Evolutionary conservation across 2,797 vertebrate genomes (phyloP).

Genomic region (Ceryle rudis): DNA sequence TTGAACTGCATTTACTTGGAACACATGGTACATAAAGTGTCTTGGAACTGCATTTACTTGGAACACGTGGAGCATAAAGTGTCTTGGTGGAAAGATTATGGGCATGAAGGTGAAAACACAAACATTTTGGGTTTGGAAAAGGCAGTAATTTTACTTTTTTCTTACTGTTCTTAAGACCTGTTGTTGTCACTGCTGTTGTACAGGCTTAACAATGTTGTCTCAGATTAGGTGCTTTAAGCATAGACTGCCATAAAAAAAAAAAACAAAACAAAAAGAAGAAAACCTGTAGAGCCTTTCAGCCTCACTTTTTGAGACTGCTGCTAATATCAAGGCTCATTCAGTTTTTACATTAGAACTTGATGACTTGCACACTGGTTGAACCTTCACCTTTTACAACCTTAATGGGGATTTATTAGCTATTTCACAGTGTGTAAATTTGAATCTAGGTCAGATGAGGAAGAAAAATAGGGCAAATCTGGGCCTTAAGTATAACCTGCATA

Average conservation of each 20-base stretch:
- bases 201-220: neutral
- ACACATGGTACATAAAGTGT: neutral
- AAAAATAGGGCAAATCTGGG: conserved; percentile 77
- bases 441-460: conserved; percentile 81
- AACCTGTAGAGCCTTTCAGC: conserved; percentile 60
- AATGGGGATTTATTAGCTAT: conserved; percentile 85
- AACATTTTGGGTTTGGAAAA: neutral
- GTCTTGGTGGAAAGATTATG: neutral
- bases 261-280: neutral
- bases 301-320: conserved; percentile 67
- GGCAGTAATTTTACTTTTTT: neutral
- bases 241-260: conserved; percentile 40
- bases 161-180: neutral
- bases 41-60: neutral
- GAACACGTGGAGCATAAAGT: neutral
- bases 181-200: conserved; percentile 19
- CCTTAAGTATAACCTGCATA: conserved; percentile 75
- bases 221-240: conserved; percentile 37
- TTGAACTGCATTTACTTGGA: neutral
- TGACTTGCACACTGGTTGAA: conserved; percentile 80
- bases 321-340: conserved; percentile 82
- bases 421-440: conserved; percentile 85
- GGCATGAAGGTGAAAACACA: neutral
- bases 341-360: conserved; percentile 83
- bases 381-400: conserved; percentile 83